Evolutionary conservation across 1,140 invertebrate genomes (phyloP).

Genomic region (fruit fly (Drosophila melanogaster)): Release_6_plus_ISO1_MT NT_037436.4:891001-891500

Average conservation of each 20-base stretch:
- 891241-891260: neutral
- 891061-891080: constrained; percentile 96
- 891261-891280: constrained; percentile 80
- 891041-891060: constrained; percentile 91
- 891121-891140: constrained; percentile 92
- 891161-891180: constrained; percentile 95
- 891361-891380: constrained; percentile 56
- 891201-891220: neutral
- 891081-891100: constrained; percentile 94
- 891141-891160: constrained; percentile 97
- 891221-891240: neutral
- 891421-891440: constrained; percentile 2
- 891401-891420: constrained; percentile 46
- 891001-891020: constrained; percentile 85
- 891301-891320: constrained; percentile 78
- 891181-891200: neutral
- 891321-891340: constrained; percentile 70
- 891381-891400: constrained; percentile 33
- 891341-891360: constrained; percentile 25
- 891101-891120: constrained; percentile 91
- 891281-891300: constrained; percentile 47
- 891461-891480: constrained; percentile 35
- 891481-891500: neutral
- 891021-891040: constrained; percentile 95
- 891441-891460: constrained; percentile 9